phyloP scores from a whole-genome alignment of 2,797 vertebrate genomes.

The Emydoidea blandingii region DNA sequence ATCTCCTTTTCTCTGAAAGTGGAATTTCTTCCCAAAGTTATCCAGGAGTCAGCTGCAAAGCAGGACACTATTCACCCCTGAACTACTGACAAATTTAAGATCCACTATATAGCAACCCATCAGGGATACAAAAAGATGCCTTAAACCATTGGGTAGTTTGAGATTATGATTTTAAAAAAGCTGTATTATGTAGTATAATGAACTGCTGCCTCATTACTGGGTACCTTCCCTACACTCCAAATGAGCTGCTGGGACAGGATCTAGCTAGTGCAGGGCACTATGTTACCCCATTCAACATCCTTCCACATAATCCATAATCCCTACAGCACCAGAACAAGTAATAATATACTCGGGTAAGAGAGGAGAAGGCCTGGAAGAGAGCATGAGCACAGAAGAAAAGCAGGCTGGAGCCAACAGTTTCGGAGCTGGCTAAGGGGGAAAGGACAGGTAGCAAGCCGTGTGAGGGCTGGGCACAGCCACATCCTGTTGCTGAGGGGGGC shows the following conservation, averaged over 20 bases:
- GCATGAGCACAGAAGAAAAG: background rate
- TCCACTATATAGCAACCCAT: background rate
- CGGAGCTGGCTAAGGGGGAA: background rate
- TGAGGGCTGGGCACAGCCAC: background rate
- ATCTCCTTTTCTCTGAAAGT: background rate
- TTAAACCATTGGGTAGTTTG: background rate
- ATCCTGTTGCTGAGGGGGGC: background rate
- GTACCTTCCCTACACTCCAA: background rate
- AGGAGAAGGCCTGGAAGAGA: background rate
- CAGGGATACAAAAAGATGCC: background rate
- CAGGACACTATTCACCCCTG: accelerated
- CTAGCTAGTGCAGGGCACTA: background rate
- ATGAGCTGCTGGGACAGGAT: accelerated
- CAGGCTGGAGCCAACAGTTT: background rate
- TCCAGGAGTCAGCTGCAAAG: background rate
- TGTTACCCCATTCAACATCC: background rate
- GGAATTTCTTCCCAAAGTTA: background rate
- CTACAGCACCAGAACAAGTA: background rate
- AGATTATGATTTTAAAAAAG: background rate
- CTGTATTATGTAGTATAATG: background rate
- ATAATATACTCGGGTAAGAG: background rate
- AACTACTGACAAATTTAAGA: background rate
- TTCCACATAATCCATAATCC: background rate
- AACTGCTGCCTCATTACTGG: background rate
- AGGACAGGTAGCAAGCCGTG: background rate